Base-by-base conservation (phyloP, 2,888 invertebrate species). In the Hylaea fasciaria region DNA sequence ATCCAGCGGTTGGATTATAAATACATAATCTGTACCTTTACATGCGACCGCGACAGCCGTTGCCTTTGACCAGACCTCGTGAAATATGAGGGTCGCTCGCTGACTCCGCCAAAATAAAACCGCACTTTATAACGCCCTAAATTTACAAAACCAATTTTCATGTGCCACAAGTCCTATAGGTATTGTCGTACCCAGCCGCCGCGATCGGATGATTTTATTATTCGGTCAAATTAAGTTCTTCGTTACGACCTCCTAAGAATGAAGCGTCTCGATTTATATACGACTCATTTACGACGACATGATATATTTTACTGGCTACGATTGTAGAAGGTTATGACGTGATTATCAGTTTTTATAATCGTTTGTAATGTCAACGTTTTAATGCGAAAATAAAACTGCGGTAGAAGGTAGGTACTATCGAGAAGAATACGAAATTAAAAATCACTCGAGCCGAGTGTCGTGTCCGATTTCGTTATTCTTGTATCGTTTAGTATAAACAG, bases 11-110 rank as follows among this genome's bases (percentile, higher is more conserved):
- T 70, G 71, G 69, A 70, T 69, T 67, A 68, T 70, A 71, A 64
- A 39, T 56, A 39, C 13, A 22, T 22, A 22, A 22, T 22, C 22
- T 22, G 22, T 22, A 22, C 3, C 3, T 22, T 3, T 13, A 66
- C 62, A 72, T 60, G 60, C 62, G 47, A 79, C 77, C 79, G 69
- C 78, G 78, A 80, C 77, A 76, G 75, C 68, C 78, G 81, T 82
- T 77, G 74, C 76, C 82, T 80, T 80, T 78, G 81, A 82, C 77
- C 84, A 81, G 78, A 77, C 80, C 72, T 73, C 69, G 74, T 87
- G 82, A 89, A 84, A 85, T 89, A 90, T 86, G 86, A 86, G 80
- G 88, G 87, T 89, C 83, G 69, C 58, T 64, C 58, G 66, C 63
- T 69, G 69, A 71, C 66, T 72, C 68, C 68, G 74, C 76, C 73